Conservation (phyloP, 2,888 invertebrate genomes). For the Nomada lathburiana region DNA sequence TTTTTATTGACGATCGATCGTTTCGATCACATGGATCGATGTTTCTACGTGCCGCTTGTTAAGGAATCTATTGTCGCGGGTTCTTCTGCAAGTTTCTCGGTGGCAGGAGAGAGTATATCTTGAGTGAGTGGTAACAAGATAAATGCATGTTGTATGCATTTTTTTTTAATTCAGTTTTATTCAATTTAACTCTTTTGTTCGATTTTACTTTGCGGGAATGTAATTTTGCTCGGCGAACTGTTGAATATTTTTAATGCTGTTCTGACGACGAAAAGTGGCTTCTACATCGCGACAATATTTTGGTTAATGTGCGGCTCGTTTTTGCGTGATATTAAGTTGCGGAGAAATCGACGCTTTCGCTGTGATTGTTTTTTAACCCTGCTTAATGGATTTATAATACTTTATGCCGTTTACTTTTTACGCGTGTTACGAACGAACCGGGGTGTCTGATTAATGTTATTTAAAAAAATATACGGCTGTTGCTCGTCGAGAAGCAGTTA, state of each 20-base stretch:
- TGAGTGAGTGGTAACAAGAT: not conserved
- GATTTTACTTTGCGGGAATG: no score
- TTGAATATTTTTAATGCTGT: not conserved
- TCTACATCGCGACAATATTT: not conserved
- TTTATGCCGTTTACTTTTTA: not conserved
- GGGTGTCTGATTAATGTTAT: not conserved
- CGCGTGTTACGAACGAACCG: not conserved
- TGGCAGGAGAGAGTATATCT: not conserved
- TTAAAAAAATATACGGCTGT: not conserved
- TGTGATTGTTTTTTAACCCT: not conserved
- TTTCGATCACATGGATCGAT: not conserved
- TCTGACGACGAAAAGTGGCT: not conserved
- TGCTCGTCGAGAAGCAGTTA: not conserved
- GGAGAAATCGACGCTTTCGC: slow-evolving; percentile 17
- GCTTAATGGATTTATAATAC: not conserved
- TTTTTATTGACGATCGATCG: not conserved
- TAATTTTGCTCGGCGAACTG: not conserved
- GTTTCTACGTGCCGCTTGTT: not conserved
- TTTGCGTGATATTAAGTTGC: not conserved
- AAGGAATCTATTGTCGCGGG: not conserved
- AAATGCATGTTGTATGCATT: not conserved
- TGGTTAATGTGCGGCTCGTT: slow-evolving; percentile 9
- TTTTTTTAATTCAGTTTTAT: not conserved
- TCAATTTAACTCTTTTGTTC: no score
- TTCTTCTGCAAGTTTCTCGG: not conserved